Evolutionary conservation across 23 tunicate species (phyloP), one percentile per base, ranked within the genome.

Genomic region (Halocynthia roretzi): DNA sequence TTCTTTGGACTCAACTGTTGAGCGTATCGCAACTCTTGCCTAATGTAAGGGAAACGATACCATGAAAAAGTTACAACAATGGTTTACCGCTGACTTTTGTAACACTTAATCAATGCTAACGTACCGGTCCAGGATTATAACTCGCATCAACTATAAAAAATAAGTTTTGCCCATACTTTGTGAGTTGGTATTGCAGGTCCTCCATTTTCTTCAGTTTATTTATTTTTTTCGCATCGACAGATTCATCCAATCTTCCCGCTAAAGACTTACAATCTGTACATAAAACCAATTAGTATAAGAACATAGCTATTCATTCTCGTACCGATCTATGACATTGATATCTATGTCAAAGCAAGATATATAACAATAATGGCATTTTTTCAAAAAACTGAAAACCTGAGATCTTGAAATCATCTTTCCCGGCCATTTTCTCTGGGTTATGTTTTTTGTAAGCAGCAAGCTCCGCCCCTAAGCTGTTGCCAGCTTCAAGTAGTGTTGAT

Each of bases 161-260:
- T 10, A 74, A n/a, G 14, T 81, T 56, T 52, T 12, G 67, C 5
- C 8, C 63, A 17, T 79, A 88, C 95, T 62, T 88, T 71, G 95
- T 88, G 6, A 88, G 71, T 49, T 88, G 84, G 62, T 88, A 88
- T 66, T 88, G 95, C 5, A 88, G 72, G 15, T 88, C 63, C 64
- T 88, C 95, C 81, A 88, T 72, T 50, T 83, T 54, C 7, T 83
- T 68, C 18, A 88, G 71, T 20, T 78, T 78, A 21, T 76, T 62
- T 19, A 58, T 76, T 49, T 31, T 31, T 31, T 31, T 31, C 44
- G 44, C 44, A 31, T 31, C 44, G 44, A 31, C 44, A 31, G 44
- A 31, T 31, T 31, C 44, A 4, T 31, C 44, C 4, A 31, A 31
- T 31, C 44, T 31, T 31, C 4, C 44, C 44, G 44, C 44, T 1